Evolutionary conservation across 2,888 invertebrate genomes (phyloP).

Genomic region (Tuta absoluta): DNA sequence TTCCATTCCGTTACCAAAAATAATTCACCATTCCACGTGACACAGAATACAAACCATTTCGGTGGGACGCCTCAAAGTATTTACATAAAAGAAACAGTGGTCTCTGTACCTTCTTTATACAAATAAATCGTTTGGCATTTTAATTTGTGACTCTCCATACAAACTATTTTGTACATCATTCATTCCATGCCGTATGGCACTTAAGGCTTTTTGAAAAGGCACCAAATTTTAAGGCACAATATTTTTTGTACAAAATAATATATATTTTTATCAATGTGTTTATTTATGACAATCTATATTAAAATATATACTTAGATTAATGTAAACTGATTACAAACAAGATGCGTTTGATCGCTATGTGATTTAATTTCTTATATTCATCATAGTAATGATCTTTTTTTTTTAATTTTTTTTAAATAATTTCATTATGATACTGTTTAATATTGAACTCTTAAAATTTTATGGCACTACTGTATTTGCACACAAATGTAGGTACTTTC

Average conservation of each 20-base stretch:
- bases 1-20: conserved; percentile 15
- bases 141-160: conserved; percentile 76
- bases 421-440: conserved; percentile 34
- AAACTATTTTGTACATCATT: conserved; percentile 68
- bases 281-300: conserved; percentile 1
- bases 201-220: conserved; percentile 38
- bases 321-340: background rate
- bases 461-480: conserved; percentile 77
- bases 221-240: conserved; percentile 66
- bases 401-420: background rate
- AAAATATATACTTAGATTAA: background rate
- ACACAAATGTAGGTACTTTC: conserved; percentile 52
- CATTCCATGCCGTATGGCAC: conserved; percentile 66
- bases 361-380: too few relatives aligned
- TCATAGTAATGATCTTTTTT: too few relatives aligned
- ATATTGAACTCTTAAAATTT: conserved; percentile 51
- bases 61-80: conserved; percentile 71
- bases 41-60: conserved; percentile 64
- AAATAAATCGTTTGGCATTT: conserved; percentile 71
- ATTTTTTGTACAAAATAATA: conserved; percentile 46
- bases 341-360: too few relatives aligned
- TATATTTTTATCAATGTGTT: conserved; percentile 24
- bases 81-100: conserved; percentile 59
- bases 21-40: conserved; percentile 10
- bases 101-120: conserved; percentile 46